Evolutionary conservation across 2,888 invertebrate genomes (phyloP).

Genomic region (Lagria hirta): DNA sequence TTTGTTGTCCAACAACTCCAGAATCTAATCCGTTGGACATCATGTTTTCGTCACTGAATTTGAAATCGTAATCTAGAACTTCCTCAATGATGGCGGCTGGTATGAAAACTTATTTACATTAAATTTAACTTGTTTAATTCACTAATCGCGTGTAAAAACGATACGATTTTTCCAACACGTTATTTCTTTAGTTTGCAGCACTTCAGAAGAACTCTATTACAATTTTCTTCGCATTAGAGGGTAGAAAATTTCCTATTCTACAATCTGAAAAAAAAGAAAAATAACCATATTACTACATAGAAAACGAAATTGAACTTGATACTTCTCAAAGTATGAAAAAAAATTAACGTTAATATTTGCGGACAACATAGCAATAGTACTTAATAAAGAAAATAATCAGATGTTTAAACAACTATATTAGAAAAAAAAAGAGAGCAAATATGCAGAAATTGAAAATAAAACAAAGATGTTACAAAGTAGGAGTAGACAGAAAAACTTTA

Average conservation of each 20-base stretch:
- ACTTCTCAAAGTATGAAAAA: no score
- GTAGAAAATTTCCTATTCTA: constrained; percentile 35
- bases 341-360: no score
- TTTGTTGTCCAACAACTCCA: constrained; percentile 77
- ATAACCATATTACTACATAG: background rate
- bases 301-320: no score
- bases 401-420: no score
- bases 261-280: constrained; percentile 41
- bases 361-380: no score
- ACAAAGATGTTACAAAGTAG: no score
- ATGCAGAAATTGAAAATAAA: no score
- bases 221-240: constrained; percentile 23
- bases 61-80: constrained; percentile 36
- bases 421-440: no score
- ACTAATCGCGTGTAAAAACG: constrained; percentile 28
- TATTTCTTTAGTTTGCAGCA: constrained; percentile 20
- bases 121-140: constrained; percentile 26
- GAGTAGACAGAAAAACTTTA: no score
- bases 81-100: constrained; percentile 41
- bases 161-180: constrained; percentile 28
- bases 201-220: constrained; percentile 17
- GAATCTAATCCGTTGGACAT: constrained; percentile 85
- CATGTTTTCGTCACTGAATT: constrained; percentile 55
- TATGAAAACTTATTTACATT: constrained; percentile 27
- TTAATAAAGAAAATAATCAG: no score